These are phyloP conservation scores for Arvicola amphibius DNA, from an alignment of 2,797 vertebrate genomes.

Conservation along the genomic window DNA sequence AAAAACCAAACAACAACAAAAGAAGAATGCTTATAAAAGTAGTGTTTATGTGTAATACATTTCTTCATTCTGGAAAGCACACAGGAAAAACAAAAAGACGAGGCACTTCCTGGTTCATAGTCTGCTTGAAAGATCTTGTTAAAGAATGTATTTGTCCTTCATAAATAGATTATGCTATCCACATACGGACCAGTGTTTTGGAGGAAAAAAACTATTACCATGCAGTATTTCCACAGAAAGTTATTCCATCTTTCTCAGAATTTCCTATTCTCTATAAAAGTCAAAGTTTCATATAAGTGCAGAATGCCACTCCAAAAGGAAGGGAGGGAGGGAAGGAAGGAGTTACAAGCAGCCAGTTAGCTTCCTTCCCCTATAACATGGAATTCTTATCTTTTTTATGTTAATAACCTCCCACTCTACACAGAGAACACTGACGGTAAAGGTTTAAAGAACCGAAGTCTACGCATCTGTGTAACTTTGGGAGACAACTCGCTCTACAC, in stretches of 20 bases:
- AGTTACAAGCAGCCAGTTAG: background rate
- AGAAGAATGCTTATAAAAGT: no score
- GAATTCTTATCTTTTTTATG: background rate
- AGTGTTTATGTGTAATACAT: background rate
- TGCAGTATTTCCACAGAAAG: background rate
- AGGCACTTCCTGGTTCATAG: background rate
- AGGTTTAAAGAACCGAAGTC: background rate
- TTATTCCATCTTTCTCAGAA: conserved; percentile 22
- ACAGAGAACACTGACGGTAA: background rate
- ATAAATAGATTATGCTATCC: background rate
- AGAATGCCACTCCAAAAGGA: background rate
- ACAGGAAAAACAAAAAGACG: background rate
- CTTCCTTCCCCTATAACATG: background rate
- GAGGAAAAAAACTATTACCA: background rate
- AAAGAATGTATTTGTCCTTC: background rate
- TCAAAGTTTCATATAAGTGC: background rate
- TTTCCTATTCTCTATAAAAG: background rate
- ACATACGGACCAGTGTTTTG: background rate
- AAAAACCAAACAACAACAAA: background rate
- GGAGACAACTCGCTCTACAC: background rate
- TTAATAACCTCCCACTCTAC: background rate
- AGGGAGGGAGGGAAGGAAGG: no score
- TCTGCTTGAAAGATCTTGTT: background rate
- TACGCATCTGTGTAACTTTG: background rate
- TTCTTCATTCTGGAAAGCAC: conserved; percentile 4